Evolutionary conservation across 1,140 invertebrate genomes (phyloP).

Genomic region (Arion vulgaris): DNA sequence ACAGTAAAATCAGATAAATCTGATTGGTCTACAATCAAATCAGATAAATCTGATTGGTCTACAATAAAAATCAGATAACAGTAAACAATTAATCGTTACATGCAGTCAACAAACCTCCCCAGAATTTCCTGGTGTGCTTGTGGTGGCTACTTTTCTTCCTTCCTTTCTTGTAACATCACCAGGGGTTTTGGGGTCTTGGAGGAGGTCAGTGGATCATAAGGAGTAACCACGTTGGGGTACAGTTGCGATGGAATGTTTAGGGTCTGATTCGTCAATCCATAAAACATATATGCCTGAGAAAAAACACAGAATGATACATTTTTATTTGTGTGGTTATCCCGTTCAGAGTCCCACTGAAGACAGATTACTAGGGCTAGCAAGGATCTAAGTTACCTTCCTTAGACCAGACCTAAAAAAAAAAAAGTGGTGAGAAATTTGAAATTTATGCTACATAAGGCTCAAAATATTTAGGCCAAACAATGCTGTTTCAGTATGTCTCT

Average conservation of each 20-base stretch:
- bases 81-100: background rate
- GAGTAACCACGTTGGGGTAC: constrained; percentile 62
- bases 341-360: background rate
- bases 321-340: background rate
- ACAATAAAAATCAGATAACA: too few relatives aligned
- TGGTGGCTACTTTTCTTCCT: constrained; percentile 40
- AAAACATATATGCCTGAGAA: constrained; percentile 68
- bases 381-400: too few relatives aligned
- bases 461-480: too few relatives aligned
- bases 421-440: too few relatives aligned
- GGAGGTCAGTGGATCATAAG: constrained; percentile 51
- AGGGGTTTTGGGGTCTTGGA: constrained; percentile 6
- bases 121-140: constrained; percentile 47
- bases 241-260: constrained; percentile 57
- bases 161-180: constrained; percentile 31
- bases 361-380: too few relatives aligned
- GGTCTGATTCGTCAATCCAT: constrained; percentile 60
- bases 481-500: too few relatives aligned
- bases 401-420: too few relatives aligned
- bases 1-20: too few relatives aligned
- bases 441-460: too few relatives aligned
- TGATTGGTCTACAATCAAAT: too few relatives aligned
- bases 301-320: background rate
- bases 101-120: constrained; percentile 14
- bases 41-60: too few relatives aligned